These are phyloP conservation scores for Petaurus breviceps DNA, from an alignment of 2,113 vertebrate species.

Conservation along the genomic window DNA sequence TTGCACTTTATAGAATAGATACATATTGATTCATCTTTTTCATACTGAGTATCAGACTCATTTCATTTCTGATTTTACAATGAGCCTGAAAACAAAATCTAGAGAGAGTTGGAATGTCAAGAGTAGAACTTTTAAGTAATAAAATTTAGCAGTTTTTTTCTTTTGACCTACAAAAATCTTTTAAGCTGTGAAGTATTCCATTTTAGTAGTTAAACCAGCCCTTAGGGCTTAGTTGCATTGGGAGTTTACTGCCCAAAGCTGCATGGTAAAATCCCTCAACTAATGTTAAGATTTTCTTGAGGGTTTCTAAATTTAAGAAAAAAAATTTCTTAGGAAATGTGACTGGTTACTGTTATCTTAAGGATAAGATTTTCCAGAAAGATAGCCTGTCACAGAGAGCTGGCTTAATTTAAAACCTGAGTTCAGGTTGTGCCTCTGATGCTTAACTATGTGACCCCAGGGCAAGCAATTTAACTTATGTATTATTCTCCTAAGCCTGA, in stretches of 20 bases:
- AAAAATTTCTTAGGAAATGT: neutral
- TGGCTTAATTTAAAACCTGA: neutral
- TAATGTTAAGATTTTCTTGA: neutral
- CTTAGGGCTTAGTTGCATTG: neutral
- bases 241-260: neutral
- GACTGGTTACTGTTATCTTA: neutral
- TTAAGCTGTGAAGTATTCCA: neutral
- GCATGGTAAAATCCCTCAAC: neutral
- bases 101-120: neutral
- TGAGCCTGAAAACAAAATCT: neutral
- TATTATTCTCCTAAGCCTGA: neutral
- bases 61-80: neutral
- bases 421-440: neutral
- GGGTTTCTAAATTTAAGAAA: neutral
- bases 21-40: neutral
- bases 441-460: neutral
- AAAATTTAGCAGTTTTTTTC: neutral
- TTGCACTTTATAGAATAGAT: constrained; percentile 4
- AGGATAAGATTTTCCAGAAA: neutral
- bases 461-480: neutral
- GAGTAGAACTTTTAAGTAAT: neutral
- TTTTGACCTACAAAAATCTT: neutral
- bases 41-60: neutral
- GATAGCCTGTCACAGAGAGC: neutral
- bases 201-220: neutral